phyloP scores from a whole-genome alignment of 2,888 invertebrate genomes.

The Lithosia quadra region DNA sequence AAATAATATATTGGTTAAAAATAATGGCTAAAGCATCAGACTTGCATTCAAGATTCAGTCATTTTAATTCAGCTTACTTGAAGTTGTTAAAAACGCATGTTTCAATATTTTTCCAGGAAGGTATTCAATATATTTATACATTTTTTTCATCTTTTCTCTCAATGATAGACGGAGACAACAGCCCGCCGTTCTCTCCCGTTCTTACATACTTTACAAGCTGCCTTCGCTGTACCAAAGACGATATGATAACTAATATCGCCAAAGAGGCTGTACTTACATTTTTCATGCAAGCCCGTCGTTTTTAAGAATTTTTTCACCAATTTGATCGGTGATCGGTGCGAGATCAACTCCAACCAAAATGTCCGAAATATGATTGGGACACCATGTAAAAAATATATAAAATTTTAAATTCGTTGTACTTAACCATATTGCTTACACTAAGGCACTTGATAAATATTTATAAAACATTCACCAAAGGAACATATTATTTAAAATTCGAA shows the following conservation, averaged over 20 bases:
- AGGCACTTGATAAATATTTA: background rate
- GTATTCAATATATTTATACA: background rate
- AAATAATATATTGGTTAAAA: no score
- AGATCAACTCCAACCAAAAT: background rate
- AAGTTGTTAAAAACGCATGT: background rate
- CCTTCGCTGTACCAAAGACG: no score
- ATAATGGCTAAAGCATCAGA: background rate
- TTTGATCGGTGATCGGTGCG: no score
- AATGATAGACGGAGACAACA: background rate
- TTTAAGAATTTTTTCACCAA: background rate
- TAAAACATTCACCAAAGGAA: slow-evolving; percentile 1
- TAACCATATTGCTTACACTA: background rate
- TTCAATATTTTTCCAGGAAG: no score
- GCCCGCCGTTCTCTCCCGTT: background rate
- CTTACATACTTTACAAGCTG: no score
- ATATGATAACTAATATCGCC: no score
- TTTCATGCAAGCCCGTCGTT: background rate
- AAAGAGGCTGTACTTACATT: no score
- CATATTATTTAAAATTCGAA: background rate
- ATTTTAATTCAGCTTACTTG: background rate
- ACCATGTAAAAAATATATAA: background rate
- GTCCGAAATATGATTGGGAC: background rate
- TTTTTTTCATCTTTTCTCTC: background rate
- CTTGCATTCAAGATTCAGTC: background rate
- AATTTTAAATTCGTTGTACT: background rate